phyloP scores from a whole-genome alignment of 2,797 vertebrate genomes.

The Molossus molossus region DNA sequence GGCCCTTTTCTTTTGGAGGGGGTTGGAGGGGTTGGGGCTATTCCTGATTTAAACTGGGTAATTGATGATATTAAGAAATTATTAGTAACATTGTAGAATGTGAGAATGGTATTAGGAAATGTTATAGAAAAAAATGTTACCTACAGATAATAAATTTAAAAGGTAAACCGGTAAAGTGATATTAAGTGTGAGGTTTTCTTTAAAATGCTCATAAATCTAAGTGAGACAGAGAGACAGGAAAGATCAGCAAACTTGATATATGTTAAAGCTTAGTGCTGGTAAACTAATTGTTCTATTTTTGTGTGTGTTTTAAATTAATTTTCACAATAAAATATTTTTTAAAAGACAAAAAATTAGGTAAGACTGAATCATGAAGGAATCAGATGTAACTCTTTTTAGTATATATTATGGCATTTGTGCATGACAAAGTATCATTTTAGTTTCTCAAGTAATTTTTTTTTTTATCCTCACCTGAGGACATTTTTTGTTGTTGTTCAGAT shows the following conservation, averaged over 20 bases:
- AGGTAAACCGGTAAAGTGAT: not conserved
- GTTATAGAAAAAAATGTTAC: not conserved
- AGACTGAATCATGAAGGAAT: not conserved
- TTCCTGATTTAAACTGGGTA: not conserved
- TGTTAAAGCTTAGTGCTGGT: not conserved
- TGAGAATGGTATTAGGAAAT: constrained; percentile 19
- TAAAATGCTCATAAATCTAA: constrained; percentile 29
- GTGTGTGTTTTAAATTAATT: constrained; percentile 47
- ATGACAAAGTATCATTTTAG: not conserved
- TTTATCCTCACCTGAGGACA: no score
- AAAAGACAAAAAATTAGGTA: not conserved
- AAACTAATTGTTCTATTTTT: not conserved
- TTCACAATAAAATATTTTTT: not conserved
- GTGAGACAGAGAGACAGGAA: not conserved
- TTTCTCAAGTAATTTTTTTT: constrained; percentile 34
- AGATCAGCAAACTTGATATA: not conserved
- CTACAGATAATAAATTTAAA: not conserved
- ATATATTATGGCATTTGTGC: not conserved
- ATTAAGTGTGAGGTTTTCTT: not conserved
- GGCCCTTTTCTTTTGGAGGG: not conserved
- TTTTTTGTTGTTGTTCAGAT: no score
- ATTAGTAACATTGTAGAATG: not conserved
- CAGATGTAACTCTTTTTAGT: not conserved
- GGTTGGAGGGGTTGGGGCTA: not conserved
- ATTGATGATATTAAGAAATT: not conserved